Conservation (phyloP, 2,888 invertebrate genomes). For the Thysanoteuthis rhombus region DNA sequence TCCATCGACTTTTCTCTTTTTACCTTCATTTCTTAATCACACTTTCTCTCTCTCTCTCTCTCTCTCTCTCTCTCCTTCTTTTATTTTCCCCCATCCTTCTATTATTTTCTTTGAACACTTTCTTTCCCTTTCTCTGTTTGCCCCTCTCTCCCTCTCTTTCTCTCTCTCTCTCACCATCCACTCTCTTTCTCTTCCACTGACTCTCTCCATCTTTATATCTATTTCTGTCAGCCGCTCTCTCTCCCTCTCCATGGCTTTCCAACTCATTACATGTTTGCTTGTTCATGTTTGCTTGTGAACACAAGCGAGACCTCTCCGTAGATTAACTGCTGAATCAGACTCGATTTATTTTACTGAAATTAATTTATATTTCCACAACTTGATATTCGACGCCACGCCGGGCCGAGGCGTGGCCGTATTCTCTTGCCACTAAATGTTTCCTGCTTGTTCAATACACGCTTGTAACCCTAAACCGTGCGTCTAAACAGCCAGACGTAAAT, state of each 20-base stretch:
- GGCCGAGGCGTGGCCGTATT: conserved; percentile 12
- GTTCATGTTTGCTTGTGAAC: neutral
- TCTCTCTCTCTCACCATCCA: neutral
- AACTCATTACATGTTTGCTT: neutral
- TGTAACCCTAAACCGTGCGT: neutral
- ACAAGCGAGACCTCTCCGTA: neutral
- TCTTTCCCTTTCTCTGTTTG: too few relatives aligned
- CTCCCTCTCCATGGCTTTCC: neutral
- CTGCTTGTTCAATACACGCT: neutral
- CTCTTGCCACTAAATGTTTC: neutral
- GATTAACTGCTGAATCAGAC: conserved; percentile 12
- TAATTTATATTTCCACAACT: neutral
- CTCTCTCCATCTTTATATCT: neutral
- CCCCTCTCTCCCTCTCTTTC: neutral
- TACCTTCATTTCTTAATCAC: too few relatives aligned
- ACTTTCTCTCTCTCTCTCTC: too few relatives aligned
- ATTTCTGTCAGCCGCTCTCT: neutral
- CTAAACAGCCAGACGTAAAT: too few relatives aligned
- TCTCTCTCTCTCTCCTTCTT: too few relatives aligned
- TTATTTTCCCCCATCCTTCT: too few relatives aligned
- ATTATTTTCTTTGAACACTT: too few relatives aligned
- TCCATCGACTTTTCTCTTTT: too few relatives aligned
- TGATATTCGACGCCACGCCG: neutral
- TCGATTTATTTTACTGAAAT: neutral
- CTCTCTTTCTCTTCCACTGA: too few relatives aligned